A percentile compares a stretch with the other conserved stretches of the same genome.
Evolutionary conservation across 2,113 vertebrate species (phyloP).

Genomic region (Mesocricetus auratus): DNA sequence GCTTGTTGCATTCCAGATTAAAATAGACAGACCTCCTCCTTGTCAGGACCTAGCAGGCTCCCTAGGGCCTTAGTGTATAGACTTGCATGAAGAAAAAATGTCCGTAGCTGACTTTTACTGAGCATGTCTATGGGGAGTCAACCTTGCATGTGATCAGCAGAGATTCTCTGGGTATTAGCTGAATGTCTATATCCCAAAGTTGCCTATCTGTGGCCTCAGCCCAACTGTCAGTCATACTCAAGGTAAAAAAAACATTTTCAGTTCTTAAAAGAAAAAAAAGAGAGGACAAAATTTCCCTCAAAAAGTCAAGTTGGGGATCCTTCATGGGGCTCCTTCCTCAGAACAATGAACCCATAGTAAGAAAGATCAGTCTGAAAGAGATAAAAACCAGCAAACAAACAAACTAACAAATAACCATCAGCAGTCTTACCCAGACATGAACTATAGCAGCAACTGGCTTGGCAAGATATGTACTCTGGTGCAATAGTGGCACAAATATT

Average conservation of each 20-base stretch:
- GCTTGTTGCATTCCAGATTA: slow-evolving; percentile 47
- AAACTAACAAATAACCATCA: neutral
- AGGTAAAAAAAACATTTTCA: neutral
- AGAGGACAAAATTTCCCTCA: neutral
- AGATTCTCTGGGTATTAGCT: neutral
- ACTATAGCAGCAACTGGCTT: neutral
- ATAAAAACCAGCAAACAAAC: too few relatives aligned
- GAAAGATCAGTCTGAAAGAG: neutral
- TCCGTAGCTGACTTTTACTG: neutral
- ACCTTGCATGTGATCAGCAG: neutral
- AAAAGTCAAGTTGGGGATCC: neutral
- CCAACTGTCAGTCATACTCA: neutral
- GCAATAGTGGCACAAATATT: neutral
- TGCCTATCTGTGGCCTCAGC: neutral
- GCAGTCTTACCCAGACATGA: neutral
- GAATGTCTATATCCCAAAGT: neutral
- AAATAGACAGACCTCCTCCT: slow-evolving; percentile 35
- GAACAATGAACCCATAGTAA: neutral
- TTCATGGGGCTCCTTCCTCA: neutral
- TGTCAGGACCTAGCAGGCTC: neutral
- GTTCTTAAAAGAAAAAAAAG: neutral
- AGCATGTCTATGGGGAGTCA: neutral
- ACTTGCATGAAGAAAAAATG: neutral
- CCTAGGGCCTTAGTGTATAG: neutral
- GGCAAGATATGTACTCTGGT: neutral